phyloP scores from a whole-genome alignment of 2,888 invertebrate species.

The Cephalotes varians region DNA sequence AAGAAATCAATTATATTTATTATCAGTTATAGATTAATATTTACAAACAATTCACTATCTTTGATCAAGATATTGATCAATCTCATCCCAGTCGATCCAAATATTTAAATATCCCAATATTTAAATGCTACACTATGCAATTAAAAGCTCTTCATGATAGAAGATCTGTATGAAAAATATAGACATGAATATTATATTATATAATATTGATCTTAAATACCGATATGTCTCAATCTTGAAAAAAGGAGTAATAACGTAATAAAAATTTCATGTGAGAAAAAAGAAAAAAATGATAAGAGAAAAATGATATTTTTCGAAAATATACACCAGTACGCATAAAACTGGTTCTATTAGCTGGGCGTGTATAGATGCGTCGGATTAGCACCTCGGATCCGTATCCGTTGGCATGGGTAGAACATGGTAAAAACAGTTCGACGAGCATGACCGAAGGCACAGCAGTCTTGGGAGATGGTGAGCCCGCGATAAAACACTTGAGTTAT shows the following conservation, averaged over 20 bases:
- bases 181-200: neutral
- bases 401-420: slow-evolving; percentile 63
- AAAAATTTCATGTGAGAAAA: neutral
- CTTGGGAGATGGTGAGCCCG: slow-evolving; percentile 73
- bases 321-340: slow-evolving; percentile 24
- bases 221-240: neutral
- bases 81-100: too few relatives aligned
- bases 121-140: neutral
- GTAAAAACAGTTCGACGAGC: slow-evolving; percentile 74
- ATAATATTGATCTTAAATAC: neutral
- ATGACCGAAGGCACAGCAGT: slow-evolving; percentile 73
- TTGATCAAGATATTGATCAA: neutral
- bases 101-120: too few relatives aligned
- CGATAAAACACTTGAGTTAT: slow-evolving; percentile 76
- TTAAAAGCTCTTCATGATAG: neutral
- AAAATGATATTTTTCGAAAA: slow-evolving; percentile 20
- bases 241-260: neutral
- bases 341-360: slow-evolving; percentile 59
- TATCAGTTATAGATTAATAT: too few relatives aligned
- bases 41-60: neutral
- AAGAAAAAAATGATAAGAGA: neutral
- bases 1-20: neutral
- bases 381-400: slow-evolving; percentile 68
- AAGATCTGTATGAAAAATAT: neutral
- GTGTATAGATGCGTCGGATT: slow-evolving; percentile 72